Percentiles rank a stretch among this genome's conserved stretches.
Conservation (phyloP, 2,113 vertebrate species). For the Pollachius pollachius region DNA sequence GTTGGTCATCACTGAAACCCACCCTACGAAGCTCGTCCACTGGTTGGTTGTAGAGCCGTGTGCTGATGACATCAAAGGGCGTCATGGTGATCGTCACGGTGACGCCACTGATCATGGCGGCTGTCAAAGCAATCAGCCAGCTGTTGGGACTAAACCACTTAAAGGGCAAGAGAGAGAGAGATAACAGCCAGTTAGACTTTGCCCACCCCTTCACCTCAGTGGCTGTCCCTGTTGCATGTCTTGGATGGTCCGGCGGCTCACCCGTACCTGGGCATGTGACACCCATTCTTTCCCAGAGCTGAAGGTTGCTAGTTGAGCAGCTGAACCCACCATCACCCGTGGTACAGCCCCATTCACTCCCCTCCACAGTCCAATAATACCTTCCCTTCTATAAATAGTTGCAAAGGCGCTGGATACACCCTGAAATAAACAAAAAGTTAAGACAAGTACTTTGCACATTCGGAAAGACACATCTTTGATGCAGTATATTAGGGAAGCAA, state of each 20-base stretch:
- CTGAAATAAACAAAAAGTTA: slow-evolving; percentile 59
- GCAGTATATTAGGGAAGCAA: too few species aligned
- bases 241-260: neutral
- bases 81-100: slow-evolving; percentile 87
- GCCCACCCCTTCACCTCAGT: neutral
- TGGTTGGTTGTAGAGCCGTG: slow-evolving; percentile 94
- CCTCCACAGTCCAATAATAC: slow-evolving; percentile 85
- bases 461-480: too few species aligned
- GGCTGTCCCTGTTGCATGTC: neutral
- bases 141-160: slow-evolving; percentile 84
- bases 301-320: slow-evolving; percentile 88
- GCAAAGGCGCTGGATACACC: slow-evolving; percentile 78
- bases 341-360: slow-evolving; percentile 88
- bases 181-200: neutral
- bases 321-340: slow-evolving; percentile 89
- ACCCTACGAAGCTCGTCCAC: slow-evolving; percentile 81
- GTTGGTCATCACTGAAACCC: slow-evolving; percentile 33
- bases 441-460: neutral
- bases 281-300: slow-evolving; percentile 87
- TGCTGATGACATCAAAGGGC: slow-evolving; percentile 91
- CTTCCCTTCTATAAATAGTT: slow-evolving; percentile 86
- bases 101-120: slow-evolving; percentile 87
- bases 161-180: neutral
- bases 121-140: slow-evolving; percentile 81
- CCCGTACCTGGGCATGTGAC: slow-evolving; percentile 64